These are phyloP conservation scores for Pyrocoelia pectoralis DNA, from an alignment of 2,888 invertebrate species.

Conservation along the genomic window DNA sequence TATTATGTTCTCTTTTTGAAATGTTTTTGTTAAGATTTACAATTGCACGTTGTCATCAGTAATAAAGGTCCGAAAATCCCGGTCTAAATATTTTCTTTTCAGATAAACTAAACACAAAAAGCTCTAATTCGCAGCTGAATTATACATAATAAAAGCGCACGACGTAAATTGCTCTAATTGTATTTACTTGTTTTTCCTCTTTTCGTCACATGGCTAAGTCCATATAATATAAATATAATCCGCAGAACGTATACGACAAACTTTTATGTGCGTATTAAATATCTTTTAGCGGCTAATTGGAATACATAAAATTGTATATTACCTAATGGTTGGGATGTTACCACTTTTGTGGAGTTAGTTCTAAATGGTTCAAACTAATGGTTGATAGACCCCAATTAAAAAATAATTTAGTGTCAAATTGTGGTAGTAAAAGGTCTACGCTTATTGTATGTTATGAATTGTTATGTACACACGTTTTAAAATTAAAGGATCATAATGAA, in stretches of 20 bases:
- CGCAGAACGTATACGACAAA: not conserved
- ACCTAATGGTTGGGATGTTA: not conserved
- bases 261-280: not conserved
- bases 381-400: not conserved
- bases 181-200: constrained; percentile 1
- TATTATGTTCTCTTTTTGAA: too few relatives aligned
- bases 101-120: not conserved
- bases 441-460: constrained; percentile 27
- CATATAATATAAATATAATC: not conserved
- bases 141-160: not conserved
- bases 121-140: not conserved
- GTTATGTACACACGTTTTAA: constrained; percentile 47
- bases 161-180: not conserved
- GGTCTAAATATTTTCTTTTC: too few relatives aligned
- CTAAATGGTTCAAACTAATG: too few relatives aligned
- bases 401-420: not conserved
- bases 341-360: too few relatives aligned
- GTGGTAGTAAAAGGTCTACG: not conserved
- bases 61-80: too few relatives aligned
- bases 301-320: not conserved
- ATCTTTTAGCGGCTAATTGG: not conserved
- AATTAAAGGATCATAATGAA: constrained; percentile 54
- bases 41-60: too few relatives aligned
- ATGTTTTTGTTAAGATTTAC: too few relatives aligned
- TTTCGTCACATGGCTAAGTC: not conserved